A percentile compares a stretch with the other conserved stretches of the same genome.
phyloP scores from a whole-genome alignment of 2,888 invertebrate genomes.

The Rhamphomyia laevipes region DNA sequence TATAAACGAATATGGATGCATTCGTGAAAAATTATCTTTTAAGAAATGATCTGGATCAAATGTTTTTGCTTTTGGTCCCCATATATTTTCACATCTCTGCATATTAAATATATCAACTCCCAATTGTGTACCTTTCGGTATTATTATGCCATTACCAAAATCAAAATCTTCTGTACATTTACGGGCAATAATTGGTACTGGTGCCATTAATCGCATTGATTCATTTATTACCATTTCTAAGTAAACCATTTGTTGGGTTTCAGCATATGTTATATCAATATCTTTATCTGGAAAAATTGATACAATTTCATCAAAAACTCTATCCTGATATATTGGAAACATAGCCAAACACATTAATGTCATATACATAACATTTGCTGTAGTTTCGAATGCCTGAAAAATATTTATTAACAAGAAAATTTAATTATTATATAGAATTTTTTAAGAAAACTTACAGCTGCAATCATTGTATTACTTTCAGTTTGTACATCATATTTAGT shows the following conservation, averaged over 20 bases:
- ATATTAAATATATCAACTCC: constrained; percentile 29
- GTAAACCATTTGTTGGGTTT: constrained; percentile 27
- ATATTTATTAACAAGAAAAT: background rate
- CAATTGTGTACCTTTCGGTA: constrained; percentile 30
- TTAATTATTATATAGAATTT: background rate
- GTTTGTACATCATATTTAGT: constrained; percentile 26
- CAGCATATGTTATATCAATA: constrained; percentile 23
- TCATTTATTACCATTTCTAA: constrained; percentile 31
- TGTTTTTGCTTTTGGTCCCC: constrained; percentile 29
- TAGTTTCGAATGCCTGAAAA: constrained; percentile 22
- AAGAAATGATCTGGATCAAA: constrained; percentile 35
- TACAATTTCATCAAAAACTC: constrained; percentile 24
- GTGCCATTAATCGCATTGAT: constrained; percentile 29
- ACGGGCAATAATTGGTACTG: constrained; percentile 28
- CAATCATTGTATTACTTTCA: constrained; percentile 30
- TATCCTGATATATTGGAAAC: constrained; percentile 29
- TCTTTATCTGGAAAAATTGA: constrained; percentile 20
- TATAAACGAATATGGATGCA: constrained; percentile 29
- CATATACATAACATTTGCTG: constrained; percentile 30
- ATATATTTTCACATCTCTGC: constrained; percentile 29
- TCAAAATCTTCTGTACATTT: constrained; percentile 21
- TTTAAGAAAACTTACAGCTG: constrained; percentile 13
- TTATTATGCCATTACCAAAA: constrained; percentile 25
- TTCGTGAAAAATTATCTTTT: background rate
- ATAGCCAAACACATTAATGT: constrained; percentile 28